phyloP scores from a whole-genome alignment of 37 sponge, comb jelly and placozoan genomes.

The Trichoplax adhaerens region DNA sequence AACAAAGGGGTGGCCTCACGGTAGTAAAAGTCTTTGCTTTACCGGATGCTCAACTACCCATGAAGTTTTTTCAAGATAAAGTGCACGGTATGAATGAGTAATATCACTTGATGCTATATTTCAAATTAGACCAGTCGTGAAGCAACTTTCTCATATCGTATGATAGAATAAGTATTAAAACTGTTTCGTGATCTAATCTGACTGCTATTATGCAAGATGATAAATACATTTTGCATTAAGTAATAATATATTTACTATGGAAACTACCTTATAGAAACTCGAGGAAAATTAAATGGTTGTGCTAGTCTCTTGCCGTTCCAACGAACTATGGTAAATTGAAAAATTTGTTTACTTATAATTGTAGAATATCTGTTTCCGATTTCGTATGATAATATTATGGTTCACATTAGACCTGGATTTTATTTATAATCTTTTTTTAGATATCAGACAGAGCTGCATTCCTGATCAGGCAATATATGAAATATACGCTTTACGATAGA shows the following conservation, averaged over 20 bases:
- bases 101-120: neutral
- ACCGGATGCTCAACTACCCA: conserved; percentile 44
- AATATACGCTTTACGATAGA: conserved; percentile 80
- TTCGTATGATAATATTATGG: too few relatives aligned
- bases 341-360: too few relatives aligned
- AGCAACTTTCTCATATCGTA: conserved; percentile 4
- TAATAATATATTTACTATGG: too few relatives aligned
- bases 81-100: conserved; percentile 25
- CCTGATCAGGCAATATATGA: conserved; percentile 69
- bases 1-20: conserved; percentile 30
- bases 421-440: conserved; percentile 1
- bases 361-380: too few relatives aligned
- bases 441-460: conserved; percentile 69
- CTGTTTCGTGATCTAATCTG: too few relatives aligned
- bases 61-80: conserved; percentile 34
- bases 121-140: neutral
- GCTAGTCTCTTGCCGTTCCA: too few relatives aligned
- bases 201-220: too few relatives aligned
- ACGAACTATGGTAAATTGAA: too few relatives aligned
- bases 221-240: too few relatives aligned
- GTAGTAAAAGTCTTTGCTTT: conserved; percentile 86
- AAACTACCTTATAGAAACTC: too few relatives aligned
- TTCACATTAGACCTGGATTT: neutral
- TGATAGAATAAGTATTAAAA: conserved; percentile 2
- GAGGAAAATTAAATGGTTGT: too few relatives aligned